Conservation (phyloP, 1,140 invertebrate species). For the Asobara japonica region DNA sequence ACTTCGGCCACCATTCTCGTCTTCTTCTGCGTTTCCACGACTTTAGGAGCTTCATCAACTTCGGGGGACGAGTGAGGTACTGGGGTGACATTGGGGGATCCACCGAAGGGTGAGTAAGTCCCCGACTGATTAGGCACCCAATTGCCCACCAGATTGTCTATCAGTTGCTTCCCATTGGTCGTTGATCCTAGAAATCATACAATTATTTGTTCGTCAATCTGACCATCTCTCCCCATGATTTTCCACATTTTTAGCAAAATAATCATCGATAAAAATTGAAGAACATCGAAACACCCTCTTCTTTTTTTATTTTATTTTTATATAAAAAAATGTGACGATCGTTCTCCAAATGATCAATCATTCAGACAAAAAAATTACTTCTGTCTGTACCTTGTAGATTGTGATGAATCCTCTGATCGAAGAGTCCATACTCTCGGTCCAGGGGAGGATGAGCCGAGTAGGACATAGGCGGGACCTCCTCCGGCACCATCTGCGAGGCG, state of each 20-base stretch:
- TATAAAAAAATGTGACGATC: too few relatives aligned
- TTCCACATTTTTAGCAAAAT: too few relatives aligned
- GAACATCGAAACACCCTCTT: too few relatives aligned
- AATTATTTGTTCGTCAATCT: too few relatives aligned
- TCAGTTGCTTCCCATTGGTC: slow-evolving; percentile 66
- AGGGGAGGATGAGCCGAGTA: slow-evolving; percentile 53
- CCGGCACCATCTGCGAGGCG: slow-evolving; percentile 59
- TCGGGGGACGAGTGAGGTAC: slow-evolving; percentile 43
- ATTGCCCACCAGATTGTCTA: slow-evolving; percentile 83
- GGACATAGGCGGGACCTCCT: slow-evolving; percentile 51
- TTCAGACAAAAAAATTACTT: too few relatives aligned
- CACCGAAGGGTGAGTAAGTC: slow-evolving; percentile 83
- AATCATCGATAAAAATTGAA: too few relatives aligned
- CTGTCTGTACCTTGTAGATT: slow-evolving; percentile 42
- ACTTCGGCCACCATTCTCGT: slow-evolving; percentile 83
- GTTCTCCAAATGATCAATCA: too few relatives aligned
- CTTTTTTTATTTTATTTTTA: too few relatives aligned
- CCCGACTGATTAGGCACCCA: slow-evolving; percentile 83
- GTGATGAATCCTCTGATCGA: slow-evolving; percentile 52
- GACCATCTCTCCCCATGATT: too few relatives aligned
- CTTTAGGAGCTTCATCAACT: slow-evolving; percentile 44
- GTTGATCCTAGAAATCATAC: too few relatives aligned
- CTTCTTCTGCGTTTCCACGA: slow-evolving; percentile 66
- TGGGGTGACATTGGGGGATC: slow-evolving; percentile 60
- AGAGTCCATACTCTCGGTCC: slow-evolving; percentile 62